Evolutionary conservation across 2,797 vertebrate genomes (phyloP).

Genomic region (Pithecia hirsuta): DNA sequence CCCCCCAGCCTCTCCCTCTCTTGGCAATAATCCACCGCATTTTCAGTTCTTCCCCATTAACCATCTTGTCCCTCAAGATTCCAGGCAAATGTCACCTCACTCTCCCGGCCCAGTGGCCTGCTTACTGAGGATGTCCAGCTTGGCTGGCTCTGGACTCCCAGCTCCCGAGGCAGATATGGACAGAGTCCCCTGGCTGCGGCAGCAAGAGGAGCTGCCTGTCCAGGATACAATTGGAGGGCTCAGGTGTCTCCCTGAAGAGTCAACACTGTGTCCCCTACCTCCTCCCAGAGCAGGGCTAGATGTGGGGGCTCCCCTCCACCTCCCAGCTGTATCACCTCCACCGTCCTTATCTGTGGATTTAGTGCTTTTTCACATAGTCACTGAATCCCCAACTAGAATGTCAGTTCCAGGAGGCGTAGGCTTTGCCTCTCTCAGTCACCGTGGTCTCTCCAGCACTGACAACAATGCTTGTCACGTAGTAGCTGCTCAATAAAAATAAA

Average conservation of each 20-base stretch:
- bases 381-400: background rate
- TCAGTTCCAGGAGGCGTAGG: background rate
- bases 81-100: background rate
- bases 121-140: background rate
- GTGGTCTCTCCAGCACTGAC: background rate
- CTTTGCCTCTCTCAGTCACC: background rate
- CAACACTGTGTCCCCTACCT: background rate
- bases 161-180: background rate
- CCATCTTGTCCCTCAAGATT: background rate
- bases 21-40: background rate
- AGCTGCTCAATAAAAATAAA: background rate
- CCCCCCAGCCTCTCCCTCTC: background rate
- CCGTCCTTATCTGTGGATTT: background rate
- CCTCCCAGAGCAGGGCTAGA: background rate
- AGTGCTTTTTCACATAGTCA: background rate
- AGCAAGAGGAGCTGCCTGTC: too few relatives aligned
- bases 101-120: background rate
- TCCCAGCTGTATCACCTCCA: rapidly evolving
- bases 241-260: background rate
- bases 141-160: background rate
- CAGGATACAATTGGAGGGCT: background rate
- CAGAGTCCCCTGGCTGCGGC: background rate
- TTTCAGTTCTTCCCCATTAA: background rate
- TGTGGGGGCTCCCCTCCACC: background rate
- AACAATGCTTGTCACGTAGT: background rate